These are phyloP conservation scores for Phortica okadai DNA, from an alignment of 2,888 invertebrate species.

Conservation along the genomic window DNA sequence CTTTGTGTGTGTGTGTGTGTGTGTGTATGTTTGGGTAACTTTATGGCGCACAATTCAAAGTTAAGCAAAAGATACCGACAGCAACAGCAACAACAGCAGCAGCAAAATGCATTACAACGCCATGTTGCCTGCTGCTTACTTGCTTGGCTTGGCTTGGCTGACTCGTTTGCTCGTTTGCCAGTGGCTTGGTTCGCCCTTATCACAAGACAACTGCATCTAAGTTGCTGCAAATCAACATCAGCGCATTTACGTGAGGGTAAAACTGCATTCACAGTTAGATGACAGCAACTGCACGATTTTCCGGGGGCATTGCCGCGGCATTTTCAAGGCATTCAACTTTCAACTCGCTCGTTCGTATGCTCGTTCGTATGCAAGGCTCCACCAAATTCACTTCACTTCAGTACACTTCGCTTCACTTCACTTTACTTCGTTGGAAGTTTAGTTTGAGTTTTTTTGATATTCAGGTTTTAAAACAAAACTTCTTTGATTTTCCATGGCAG, in stretches of 20 bases:
- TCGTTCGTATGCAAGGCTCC: not conserved
- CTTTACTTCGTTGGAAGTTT: slow-evolving; percentile 4
- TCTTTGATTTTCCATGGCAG: not conserved
- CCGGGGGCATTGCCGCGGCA: slow-evolving; percentile 67
- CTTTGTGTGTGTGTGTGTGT: slow-evolving; percentile 45
- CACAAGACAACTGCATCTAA: slow-evolving; percentile 26
- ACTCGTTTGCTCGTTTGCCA: slow-evolving; percentile 1
- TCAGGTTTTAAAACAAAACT: slow-evolving; percentile 6
- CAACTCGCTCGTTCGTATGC: slow-evolving; percentile 56
- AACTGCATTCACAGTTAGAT: slow-evolving; percentile 5
- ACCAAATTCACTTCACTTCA: not conserved
- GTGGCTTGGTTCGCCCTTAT: slow-evolving; percentile 16
- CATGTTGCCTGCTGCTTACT: not conserved
- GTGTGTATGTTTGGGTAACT: slow-evolving; percentile 22
- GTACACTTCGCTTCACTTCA: not conserved
- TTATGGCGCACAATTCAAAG: slow-evolving; percentile 31
- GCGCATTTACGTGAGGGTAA: slow-evolving; percentile 17
- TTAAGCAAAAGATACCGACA: slow-evolving; percentile 29
- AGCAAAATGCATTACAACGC: not conserved
- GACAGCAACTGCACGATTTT: slow-evolving; percentile 25
- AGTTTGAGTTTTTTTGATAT: not conserved
- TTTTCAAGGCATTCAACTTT: slow-evolving; percentile 74
- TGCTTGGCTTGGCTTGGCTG: not conserved
- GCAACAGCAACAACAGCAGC: not conserved
- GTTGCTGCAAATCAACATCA: slow-evolving; percentile 29